Evolutionary conservation across 2,888 invertebrate genomes (phyloP).

Genomic region (Polylopha cassiicola): DNA sequence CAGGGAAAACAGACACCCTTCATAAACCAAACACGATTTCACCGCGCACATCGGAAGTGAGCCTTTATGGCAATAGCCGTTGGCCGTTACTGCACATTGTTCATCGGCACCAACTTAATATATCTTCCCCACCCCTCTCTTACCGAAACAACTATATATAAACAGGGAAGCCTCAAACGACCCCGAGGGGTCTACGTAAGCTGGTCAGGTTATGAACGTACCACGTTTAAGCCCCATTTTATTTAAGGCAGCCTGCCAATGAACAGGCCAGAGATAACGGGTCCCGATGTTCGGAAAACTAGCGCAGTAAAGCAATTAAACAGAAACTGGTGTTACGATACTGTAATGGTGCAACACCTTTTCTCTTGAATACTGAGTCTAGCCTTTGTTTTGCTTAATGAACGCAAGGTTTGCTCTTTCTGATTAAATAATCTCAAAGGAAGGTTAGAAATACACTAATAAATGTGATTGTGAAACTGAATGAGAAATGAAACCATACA

Average conservation of each 20-base stretch:
- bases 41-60: conserved; percentile 27
- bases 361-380: too few relatives aligned
- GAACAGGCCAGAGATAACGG: conserved; percentile 29
- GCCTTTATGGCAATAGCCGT: conserved; percentile 31
- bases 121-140: conserved; percentile 14
- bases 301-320: conserved; percentile 34
- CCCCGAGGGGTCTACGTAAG: conserved; percentile 2
- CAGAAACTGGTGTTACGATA: conserved; percentile 22
- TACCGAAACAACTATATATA: conserved; percentile 12
- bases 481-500: too few relatives aligned
- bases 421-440: too few relatives aligned
- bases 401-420: too few relatives aligned
- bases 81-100: conserved; percentile 33
- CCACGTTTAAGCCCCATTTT: conserved; percentile 45
- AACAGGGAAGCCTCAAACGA: conserved; percentile 15
- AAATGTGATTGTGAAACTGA: too few relatives aligned
- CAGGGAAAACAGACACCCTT: conserved; percentile 10
- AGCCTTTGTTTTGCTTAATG: too few relatives aligned
- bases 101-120: conserved; percentile 28
- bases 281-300: conserved; percentile 34
- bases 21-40: conserved; percentile 20
- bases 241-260: conserved; percentile 59
- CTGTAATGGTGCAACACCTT: conserved; percentile 25
- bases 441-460: too few relatives aligned
- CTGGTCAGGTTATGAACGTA: conserved; percentile 33